These are phyloP conservation scores for Tragelaphus imberbis DNA, from an alignment of 2,113 vertebrate species.

Conservation along the genomic window DNA sequence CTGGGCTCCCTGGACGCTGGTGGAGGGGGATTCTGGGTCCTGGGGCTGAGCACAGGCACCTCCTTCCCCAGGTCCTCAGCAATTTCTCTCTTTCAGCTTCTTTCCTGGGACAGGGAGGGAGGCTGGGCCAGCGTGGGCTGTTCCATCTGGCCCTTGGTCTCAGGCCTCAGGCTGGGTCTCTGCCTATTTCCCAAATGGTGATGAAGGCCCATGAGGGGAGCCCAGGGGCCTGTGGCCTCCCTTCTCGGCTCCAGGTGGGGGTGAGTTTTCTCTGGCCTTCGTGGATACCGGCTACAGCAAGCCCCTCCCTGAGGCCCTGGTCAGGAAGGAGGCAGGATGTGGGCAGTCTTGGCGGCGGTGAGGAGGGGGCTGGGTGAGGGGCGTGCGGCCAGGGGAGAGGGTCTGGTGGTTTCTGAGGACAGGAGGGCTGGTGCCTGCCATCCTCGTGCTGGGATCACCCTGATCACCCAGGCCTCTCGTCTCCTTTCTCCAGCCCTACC, in stretches of 20 bases:
- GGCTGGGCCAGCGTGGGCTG: neutral
- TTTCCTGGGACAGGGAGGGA: neutral
- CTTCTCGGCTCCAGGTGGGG: neutral
- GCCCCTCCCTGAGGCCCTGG: neutral
- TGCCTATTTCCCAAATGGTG: neutral
- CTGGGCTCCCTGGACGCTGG: fast-evolving
- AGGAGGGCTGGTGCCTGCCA: neutral
- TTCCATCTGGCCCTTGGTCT: neutral
- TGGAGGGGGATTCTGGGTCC: neutral
- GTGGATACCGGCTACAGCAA: neutral
- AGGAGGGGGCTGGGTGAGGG: fast-evolving
- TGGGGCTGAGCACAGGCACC: neutral
- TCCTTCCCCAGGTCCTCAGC: neutral
- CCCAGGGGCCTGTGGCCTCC: neutral
- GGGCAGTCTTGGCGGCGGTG: neutral
- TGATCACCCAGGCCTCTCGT: neutral
- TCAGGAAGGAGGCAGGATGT: neutral
- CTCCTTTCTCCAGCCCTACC: neutral
- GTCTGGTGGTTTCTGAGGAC: neutral
- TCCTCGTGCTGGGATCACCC: neutral
- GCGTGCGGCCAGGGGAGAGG: fast-evolving
- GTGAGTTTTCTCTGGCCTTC: neutral
- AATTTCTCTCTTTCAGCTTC: neutral
- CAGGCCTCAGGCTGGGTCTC: neutral
- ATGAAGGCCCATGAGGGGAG: neutral